phyloP scores from a whole-genome alignment of 1,140 invertebrate genomes.

The Planococcus citri region DNA sequence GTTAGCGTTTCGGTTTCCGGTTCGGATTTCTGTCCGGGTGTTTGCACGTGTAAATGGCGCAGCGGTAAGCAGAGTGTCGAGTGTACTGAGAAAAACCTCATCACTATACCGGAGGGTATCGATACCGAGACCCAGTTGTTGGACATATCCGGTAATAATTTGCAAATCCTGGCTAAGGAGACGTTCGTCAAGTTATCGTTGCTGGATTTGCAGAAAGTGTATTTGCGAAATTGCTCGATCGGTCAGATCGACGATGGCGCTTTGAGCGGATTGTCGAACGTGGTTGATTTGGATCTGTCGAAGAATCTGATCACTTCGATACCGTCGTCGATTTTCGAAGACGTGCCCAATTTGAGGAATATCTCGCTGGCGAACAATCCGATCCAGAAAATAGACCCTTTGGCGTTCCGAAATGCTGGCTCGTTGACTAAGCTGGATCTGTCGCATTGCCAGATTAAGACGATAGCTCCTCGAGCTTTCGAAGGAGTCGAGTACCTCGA shows the following conservation, averaged over 20 bases:
- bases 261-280: slow-evolving; percentile 69
- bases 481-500: slow-evolving; percentile 61
- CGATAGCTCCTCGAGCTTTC: slow-evolving; percentile 63
- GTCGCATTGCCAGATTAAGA: slow-evolving; percentile 63
- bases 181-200: slow-evolving; percentile 65
- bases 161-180: slow-evolving; percentile 64
- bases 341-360: slow-evolving; percentile 66
- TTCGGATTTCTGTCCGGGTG: slow-evolving; percentile 49
- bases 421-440: slow-evolving; percentile 72
- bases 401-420: slow-evolving; percentile 59
- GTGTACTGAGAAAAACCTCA: slow-evolving; percentile 65
- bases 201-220: slow-evolving; percentile 74
- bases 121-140: slow-evolving; percentile 79
- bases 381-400: slow-evolving; percentile 57
- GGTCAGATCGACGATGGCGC: slow-evolving; percentile 71
- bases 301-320: slow-evolving; percentile 64
- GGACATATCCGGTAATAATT: slow-evolving; percentile 72
- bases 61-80: slow-evolving; percentile 81
- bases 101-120: slow-evolving; percentile 65
- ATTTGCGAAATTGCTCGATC: slow-evolving; percentile 64
- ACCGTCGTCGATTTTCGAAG: slow-evolving; percentile 60
- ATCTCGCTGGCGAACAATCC: slow-evolving; percentile 66
- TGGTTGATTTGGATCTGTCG: slow-evolving; percentile 76
- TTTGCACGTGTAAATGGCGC: slow-evolving; percentile 85
- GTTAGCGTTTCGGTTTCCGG: slow-evolving; percentile 24